These are phyloP conservation scores for Petrophora chlorosata DNA, from an alignment of 2,888 invertebrate genomes.

Conservation along the genomic window DNA sequence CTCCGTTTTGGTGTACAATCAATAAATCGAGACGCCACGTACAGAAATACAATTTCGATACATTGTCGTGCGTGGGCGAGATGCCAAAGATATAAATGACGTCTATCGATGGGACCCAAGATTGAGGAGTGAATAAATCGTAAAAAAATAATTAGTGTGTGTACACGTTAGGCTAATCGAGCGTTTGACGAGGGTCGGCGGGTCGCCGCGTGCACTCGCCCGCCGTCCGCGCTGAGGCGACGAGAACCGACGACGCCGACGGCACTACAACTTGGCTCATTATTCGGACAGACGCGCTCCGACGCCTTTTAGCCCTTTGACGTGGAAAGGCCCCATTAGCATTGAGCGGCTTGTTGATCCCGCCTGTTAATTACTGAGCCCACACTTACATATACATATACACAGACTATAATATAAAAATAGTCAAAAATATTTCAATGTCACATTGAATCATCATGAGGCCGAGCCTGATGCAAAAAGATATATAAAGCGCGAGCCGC, in stretches of 20 bases:
- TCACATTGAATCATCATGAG: constrained; percentile 67
- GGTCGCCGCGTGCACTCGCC: constrained; percentile 62
- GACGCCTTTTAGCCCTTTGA: constrained; percentile 81
- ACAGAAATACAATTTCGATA: constrained; percentile 62
- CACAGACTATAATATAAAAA: constrained; percentile 37
- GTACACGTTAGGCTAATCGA: constrained; percentile 76
- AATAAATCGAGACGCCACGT: constrained; percentile 57
- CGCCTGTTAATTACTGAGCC: constrained; percentile 78
- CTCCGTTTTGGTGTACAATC: constrained; percentile 51
- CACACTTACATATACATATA: constrained; percentile 63
- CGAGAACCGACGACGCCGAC: constrained; percentile 52
- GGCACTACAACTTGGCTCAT: constrained; percentile 72
- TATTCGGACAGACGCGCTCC: constrained; percentile 80
- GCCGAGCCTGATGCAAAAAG: too few species aligned
- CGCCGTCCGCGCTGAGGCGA: constrained; percentile 46
- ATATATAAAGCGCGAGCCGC: constrained; percentile 40
- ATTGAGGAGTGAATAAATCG: constrained; percentile 55
- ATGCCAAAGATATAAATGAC: constrained; percentile 59
- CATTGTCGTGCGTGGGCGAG: constrained; percentile 57
- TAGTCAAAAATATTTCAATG: constrained; percentile 40
- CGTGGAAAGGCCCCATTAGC: constrained; percentile 80
- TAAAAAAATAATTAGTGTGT: constrained; percentile 72
- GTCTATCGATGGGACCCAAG: constrained; percentile 49
- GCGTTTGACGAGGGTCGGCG: constrained; percentile 78
- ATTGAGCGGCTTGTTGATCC: constrained; percentile 79